Conservation (phyloP, 35 echinoderm and acorn worm genomes). For the Chiridota heheva region DNA sequence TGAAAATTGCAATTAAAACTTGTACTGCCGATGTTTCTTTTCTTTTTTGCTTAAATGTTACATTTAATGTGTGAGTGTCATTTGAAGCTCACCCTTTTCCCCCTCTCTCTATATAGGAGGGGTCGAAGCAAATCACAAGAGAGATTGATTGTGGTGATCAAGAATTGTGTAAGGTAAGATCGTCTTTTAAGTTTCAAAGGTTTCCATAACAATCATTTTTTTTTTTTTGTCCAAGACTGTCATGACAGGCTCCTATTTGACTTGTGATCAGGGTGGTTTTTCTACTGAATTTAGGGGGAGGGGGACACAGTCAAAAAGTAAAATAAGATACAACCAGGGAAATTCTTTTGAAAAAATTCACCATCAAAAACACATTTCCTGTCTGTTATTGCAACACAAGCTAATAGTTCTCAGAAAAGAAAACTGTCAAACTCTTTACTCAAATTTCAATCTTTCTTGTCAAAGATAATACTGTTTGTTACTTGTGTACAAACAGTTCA, state of each 20-base stretch:
- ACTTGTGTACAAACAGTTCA: too few relatives aligned
- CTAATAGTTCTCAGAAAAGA: too few relatives aligned
- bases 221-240: neutral
- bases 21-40: neutral
- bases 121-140: constrained; percentile 45
- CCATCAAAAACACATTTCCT: too few relatives aligned
- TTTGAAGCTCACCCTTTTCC: neutral
- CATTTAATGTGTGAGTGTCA: neutral
- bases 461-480: too few relatives aligned
- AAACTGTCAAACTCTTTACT: too few relatives aligned
- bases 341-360: neutral
- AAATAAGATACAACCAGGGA: neutral
- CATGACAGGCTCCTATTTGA: neutral
- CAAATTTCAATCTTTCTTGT: too few relatives aligned
- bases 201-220: neutral
- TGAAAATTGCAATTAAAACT: neutral
- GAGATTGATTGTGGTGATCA: constrained; percentile 63
- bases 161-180: constrained; percentile 60
- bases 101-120: constrained; percentile 10
- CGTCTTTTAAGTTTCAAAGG: neutral
- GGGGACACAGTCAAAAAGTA: neutral
- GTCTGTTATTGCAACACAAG: too few relatives aligned
- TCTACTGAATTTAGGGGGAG: too few relatives aligned
- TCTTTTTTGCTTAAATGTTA: neutral
- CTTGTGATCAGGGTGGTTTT: neutral